Evolutionary conservation across 2,888 invertebrate genomes (phyloP).

Genomic region (Chydorus sphaericus): DNA sequence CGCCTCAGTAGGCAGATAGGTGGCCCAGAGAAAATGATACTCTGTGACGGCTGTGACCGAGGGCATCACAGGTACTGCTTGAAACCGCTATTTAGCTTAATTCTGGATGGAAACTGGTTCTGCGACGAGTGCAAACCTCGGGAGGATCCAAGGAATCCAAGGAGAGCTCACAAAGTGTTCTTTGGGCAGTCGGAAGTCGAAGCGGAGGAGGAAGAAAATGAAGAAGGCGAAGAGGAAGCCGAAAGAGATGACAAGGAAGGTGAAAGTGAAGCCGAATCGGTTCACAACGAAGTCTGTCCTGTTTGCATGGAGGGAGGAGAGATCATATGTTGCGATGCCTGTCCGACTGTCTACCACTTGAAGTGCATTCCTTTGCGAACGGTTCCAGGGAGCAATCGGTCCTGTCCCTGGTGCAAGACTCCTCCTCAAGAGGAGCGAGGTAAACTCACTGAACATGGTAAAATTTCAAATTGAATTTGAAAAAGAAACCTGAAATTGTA

Average conservation of each 20-base stretch:
- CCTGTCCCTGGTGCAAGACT: conserved; percentile 40
- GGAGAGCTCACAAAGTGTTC: too few relatives aligned
- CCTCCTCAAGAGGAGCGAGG: not conserved
- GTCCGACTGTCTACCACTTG: conserved; percentile 48
- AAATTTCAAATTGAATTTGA: too few relatives aligned
- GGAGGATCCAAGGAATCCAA: too few relatives aligned
- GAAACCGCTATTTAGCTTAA: conserved; percentile 66
- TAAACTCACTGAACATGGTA: not conserved
- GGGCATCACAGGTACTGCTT: conserved; percentile 91
- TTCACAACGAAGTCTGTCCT: conserved; percentile 34
- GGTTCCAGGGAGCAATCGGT: conserved; percentile 45
- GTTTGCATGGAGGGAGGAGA: conserved; percentile 50
- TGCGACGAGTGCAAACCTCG: too few relatives aligned
- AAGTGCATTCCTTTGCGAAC: conserved; percentile 51
- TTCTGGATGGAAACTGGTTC: too few relatives aligned
- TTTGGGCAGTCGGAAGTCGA: too few relatives aligned
- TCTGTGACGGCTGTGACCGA: conserved; percentile 86
- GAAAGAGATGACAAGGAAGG: too few relatives aligned
- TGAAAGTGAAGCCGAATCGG: not conserved
- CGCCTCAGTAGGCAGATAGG: conserved; percentile 65
- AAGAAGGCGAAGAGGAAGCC: conserved; percentile 11
- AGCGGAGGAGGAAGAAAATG: conserved; percentile 21
- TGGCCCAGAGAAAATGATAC: conserved; percentile 79
- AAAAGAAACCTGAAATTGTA: too few relatives aligned
- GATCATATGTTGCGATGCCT: conserved; percentile 45